These are phyloP conservation scores for Troides oblongomaculatus DNA, from an alignment of 2,888 invertebrate species.

Conservation along the genomic window DNA sequence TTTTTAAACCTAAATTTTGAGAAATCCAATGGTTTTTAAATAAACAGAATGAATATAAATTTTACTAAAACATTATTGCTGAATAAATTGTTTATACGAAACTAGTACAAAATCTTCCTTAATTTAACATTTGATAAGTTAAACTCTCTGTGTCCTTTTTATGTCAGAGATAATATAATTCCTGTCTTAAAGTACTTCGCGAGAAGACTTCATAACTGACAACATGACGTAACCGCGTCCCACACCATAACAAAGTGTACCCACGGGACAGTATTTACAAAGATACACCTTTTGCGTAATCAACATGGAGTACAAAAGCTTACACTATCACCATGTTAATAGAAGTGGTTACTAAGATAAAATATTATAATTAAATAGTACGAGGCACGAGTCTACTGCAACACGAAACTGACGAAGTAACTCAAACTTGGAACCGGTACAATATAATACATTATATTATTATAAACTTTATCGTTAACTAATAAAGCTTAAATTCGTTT, in stretches of 20 bases:
- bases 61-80: not conserved
- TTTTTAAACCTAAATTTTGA: too few relatives aligned
- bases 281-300: slow-evolving; percentile 4
- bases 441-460: slow-evolving; percentile 34
- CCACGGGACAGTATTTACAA: slow-evolving; percentile 6
- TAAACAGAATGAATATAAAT: not conserved
- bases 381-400: slow-evolving; percentile 71
- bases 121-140: not conserved
- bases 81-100: not conserved
- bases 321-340: not conserved
- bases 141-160: not conserved
- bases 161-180: not conserved
- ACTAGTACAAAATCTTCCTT: not conserved
- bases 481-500: slow-evolving; percentile 39
- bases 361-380: slow-evolving; percentile 43
- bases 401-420: slow-evolving; percentile 49
- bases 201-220: slow-evolving; percentile 24
- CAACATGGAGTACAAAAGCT: not conserved
- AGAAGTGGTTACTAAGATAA: slow-evolving; percentile 39
- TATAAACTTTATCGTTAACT: slow-evolving; percentile 32
- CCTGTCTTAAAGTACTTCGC: slow-evolving; percentile 29
- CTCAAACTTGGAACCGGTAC: slow-evolving; percentile 56
- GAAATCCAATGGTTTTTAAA: not conserved
- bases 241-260: slow-evolving; percentile 42
- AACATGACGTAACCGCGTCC: slow-evolving; percentile 59